Conservation (phyloP, 1,140 invertebrate genomes). For the Nasonia vitripennis region DNA sequence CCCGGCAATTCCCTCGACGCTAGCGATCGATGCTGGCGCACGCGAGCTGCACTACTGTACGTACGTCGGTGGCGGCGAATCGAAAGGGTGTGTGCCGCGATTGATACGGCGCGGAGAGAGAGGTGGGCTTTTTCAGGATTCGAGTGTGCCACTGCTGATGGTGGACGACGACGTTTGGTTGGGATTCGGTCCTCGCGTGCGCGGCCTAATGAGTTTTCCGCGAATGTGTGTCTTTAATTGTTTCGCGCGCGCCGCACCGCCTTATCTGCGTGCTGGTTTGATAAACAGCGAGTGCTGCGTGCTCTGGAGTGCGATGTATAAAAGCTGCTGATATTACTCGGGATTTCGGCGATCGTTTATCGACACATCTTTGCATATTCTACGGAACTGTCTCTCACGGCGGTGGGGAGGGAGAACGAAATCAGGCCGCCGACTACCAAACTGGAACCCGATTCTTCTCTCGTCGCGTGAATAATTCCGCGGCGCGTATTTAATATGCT, state of each 20-base stretch:
- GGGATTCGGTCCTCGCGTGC: neutral
- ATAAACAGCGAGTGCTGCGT: neutral
- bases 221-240: neutral
- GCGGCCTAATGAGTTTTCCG: neutral
- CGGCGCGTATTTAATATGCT: too few relatives aligned
- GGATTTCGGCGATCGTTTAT: too few relatives aligned
- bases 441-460: too few relatives aligned
- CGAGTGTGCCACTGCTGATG: neutral
- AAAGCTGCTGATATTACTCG: neutral
- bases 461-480: too few relatives aligned
- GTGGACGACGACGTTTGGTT: neutral
- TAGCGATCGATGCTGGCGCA: conserved; percentile 61
- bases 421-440: too few relatives aligned
- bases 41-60: conserved; percentile 52
- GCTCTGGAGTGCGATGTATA: neutral
- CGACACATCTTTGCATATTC: too few relatives aligned
- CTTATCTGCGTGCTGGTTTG: neutral
- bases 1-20: conserved; percentile 52
- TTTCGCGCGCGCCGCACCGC: neutral
- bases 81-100: neutral
- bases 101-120: neutral
- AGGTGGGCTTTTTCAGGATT: neutral
- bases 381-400: too few relatives aligned
- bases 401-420: too few relatives aligned
- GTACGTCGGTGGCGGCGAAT: neutral